Conservation (phyloP, 2,888 invertebrate genomes). For the Ptychoptera albimana region DNA sequence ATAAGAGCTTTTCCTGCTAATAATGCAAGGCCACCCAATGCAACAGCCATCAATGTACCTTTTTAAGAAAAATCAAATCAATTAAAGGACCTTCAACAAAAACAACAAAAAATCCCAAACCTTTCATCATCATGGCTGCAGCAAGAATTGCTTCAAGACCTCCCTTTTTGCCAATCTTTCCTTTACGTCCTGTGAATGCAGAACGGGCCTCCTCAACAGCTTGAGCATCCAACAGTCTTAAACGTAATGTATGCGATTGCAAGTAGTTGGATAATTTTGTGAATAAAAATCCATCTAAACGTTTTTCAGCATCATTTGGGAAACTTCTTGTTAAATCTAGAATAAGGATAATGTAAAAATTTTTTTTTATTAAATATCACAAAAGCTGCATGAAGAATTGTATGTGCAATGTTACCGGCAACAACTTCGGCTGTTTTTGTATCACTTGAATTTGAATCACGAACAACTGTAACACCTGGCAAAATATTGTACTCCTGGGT, state of each 20-base stretch:
- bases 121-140: slow-evolving; percentile 47
- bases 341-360: too few species aligned
- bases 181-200: slow-evolving; percentile 38
- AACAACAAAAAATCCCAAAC: slow-evolving; percentile 18
- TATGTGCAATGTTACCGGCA: slow-evolving; percentile 30
- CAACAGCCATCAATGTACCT: slow-evolving; percentile 59
- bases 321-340: slow-evolving; percentile 54
- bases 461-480: slow-evolving; percentile 59
- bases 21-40: slow-evolving; percentile 56
- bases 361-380: too few species aligned
- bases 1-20: slow-evolving; percentile 71
- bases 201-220: slow-evolving; percentile 41
- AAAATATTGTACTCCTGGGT: slow-evolving; percentile 46
- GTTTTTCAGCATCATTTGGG: slow-evolving; percentile 58
- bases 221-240: slow-evolving; percentile 49
- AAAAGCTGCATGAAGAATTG: neutral
- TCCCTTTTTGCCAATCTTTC: slow-evolving; percentile 38
- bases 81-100: neutral
- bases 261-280: slow-evolving; percentile 55
- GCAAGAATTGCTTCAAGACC: slow-evolving; percentile 35
- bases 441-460: slow-evolving; percentile 43
- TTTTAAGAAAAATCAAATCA: slow-evolving; percentile 11
- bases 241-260: slow-evolving; percentile 54
- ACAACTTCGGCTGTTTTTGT: slow-evolving; percentile 48
- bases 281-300: slow-evolving; percentile 57